Conservation (phyloP, 2,113 vertebrate species). For the Loxodonta africana region DNA sequence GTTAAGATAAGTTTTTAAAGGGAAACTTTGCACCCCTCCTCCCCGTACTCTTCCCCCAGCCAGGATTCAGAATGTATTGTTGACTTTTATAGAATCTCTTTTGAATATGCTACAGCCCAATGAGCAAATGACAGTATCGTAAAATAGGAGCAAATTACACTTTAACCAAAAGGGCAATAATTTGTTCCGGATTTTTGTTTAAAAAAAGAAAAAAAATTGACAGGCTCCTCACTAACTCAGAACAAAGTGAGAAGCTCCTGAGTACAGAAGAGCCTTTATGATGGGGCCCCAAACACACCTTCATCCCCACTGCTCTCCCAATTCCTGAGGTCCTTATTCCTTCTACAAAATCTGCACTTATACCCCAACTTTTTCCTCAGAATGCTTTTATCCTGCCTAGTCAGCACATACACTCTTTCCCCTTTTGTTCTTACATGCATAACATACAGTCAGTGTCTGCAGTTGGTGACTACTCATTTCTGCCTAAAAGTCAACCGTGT, state of each 20-base stretch:
- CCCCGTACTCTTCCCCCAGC: background rate
- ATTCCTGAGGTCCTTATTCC: background rate
- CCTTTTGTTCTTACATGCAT: background rate
- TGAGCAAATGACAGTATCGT: no score
- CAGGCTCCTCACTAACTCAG: background rate
- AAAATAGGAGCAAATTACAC: background rate
- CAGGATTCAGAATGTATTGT: background rate
- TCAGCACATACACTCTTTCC: background rate
- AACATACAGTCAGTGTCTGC: background rate
- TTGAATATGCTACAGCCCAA: background rate
- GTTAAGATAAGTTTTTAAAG: no score
- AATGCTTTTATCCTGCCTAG: background rate
- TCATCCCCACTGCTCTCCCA: background rate
- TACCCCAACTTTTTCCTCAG: background rate
- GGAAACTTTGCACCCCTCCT: no score
- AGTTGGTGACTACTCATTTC: background rate
- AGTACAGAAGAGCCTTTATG: background rate
- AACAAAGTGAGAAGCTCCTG: background rate
- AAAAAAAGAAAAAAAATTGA: background rate
- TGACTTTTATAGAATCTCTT: background rate
- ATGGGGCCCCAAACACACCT: background rate
- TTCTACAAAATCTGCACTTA: background rate
- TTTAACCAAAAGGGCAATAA: background rate
- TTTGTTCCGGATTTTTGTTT: background rate
- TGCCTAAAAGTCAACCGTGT: background rate